phyloP scores from a whole-genome alignment of 2,797 vertebrate species.

The Champsocephalus esox region DNA sequence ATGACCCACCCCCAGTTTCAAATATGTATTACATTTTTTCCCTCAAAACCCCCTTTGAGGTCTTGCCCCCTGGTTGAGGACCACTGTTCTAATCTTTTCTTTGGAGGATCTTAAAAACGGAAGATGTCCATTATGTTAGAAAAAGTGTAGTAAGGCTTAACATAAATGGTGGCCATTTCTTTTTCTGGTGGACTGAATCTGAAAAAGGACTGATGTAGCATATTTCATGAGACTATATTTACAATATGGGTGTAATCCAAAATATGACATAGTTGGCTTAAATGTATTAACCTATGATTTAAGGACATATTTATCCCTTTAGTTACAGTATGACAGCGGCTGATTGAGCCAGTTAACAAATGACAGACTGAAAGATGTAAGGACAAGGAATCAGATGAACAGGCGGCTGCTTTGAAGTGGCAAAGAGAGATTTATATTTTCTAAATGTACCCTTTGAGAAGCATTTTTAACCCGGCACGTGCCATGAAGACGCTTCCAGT shows the following conservation, averaged over 20 bases:
- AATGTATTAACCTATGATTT: constrained; percentile 44
- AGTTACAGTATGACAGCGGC: neutral
- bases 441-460: constrained; percentile 44
- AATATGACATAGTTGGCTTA: constrained; percentile 5
- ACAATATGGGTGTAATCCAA: neutral
- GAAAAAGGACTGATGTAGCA: neutral
- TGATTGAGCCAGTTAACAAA: constrained; percentile 37
- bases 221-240: neutral
- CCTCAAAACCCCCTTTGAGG: too few species aligned
- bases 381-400: neutral
- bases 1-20: too few species aligned
- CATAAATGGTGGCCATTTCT: neutral
- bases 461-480: constrained; percentile 50
- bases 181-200: neutral
- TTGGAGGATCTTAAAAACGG: neutral
- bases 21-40: too few species aligned
- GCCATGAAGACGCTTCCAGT: constrained; percentile 22
- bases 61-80: too few species aligned
- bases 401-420: constrained; percentile 32
- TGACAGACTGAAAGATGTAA: constrained; percentile 40
- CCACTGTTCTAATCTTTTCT: neutral
- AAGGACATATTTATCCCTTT: constrained; percentile 3
- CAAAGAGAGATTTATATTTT: neutral
- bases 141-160: too few species aligned
- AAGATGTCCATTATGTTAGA: neutral